Evolutionary conservation across 1,140 invertebrate genomes (phyloP), one percentile per base, ranked within the genome.

Genomic region (Galleria mellonella): DNA sequence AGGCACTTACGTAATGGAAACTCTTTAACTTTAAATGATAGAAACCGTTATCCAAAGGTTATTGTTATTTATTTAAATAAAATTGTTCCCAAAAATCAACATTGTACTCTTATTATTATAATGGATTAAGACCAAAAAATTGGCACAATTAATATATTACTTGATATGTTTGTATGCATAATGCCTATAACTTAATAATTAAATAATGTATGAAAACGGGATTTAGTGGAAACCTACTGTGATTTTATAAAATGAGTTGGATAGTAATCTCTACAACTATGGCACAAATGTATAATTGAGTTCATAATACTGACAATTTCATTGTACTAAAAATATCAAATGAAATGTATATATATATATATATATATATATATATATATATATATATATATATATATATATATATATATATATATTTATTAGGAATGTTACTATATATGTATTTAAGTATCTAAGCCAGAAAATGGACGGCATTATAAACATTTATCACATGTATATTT

Each of bases 231-330:
- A n/a, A n/a, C n/a, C n/a, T 12, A 28, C 11, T 27, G n/a, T 35
- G 1, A 27, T 23, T 17, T 15, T 23, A 17, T 15, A 32, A 32
- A 33, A 32, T 33, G n/a, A 23, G 9, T 6, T 6, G 9, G 9
- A 6, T 32, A 32, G 12, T 10, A 10, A 37, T 14, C 3, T 27
- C n/a, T n/a, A 32, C n/a, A 31, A 40, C 23, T 48, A 48, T 48
- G 46, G 46, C 46, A 48, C 46, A 31, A 23, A n/a, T 28, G 17
- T 23, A 38, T 46, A 12, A 7, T 28, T 13, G 13, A 37, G 15
- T 46, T 47, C n/a, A 23, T 47, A 47, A 47, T 47, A 47, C 45
- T 47, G 45, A 40, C 15, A 29, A 38, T 23, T 38, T 23, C 36
- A 32, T 38, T 38, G 36, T 38, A 38, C 36, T 38, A n/a, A 23